Evolutionary conservation across 2,113 vertebrate species (phyloP), one percentile per base, ranked within the genome.

Genomic region (Stegastes partitus): DNA sequence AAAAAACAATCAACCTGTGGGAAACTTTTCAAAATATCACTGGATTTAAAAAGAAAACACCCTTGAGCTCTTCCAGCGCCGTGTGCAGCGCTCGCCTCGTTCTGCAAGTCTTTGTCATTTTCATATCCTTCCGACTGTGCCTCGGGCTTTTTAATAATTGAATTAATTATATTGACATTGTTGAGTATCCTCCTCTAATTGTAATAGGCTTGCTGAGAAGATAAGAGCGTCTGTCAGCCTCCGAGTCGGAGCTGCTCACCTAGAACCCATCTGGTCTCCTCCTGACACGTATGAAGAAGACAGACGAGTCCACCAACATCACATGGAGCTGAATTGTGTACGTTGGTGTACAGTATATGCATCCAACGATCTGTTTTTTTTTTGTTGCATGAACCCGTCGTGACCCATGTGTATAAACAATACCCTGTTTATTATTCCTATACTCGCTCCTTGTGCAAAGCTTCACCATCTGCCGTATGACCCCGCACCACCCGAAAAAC

Each of bases 121-220:
- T 71, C 74, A 67, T 45, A 70, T 79, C 68, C 74, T 70, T 39
- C 53, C 1, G 4, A 79, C 68, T 55, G 58, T 7, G 57, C 86
- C 70, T 63, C 39, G 0, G 85, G 86, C 83, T 76, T 74, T 84
- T 70, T 71, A 77, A 88, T 90, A 89, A 88, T 88, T 84, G 76
- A 86, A 89, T 91, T 83, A 83, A 90, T 91, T 79, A 81, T 72
- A 69, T 79, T 84, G 83, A 87, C 84, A 81, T 76, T 76, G 74
- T 69, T 69, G 77, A 83, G 74, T 66, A 72, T 86, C 82, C 58
- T 85, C 56, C 59, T 90, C 51, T 86, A 86, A 90, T 86, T 90
- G 77, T 88, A 75, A 87, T 81, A 65, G 83, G 76, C 85, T 83
- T 42, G 50, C 61, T 12, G 59, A 44, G 74, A 74, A 0, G 64